Evolutionary conservation across 37 sponge, comb jelly and placozoan genomes (phyloP).

Genomic region (Hexactinellida sp.): DNA sequence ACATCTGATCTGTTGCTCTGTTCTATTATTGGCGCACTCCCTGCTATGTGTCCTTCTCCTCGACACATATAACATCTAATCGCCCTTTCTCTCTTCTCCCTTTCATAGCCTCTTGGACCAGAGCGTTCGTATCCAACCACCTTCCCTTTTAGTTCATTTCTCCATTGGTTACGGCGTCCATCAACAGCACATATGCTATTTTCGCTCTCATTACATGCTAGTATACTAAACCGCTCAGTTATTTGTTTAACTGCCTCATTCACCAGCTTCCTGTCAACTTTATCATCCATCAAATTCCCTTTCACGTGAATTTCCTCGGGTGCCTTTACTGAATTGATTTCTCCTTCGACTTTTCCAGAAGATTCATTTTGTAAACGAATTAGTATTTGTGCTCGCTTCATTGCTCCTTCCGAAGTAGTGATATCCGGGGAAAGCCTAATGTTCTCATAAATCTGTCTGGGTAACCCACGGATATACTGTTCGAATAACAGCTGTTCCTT

Average conservation of each 20-base stretch:
- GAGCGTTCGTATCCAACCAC: background rate
- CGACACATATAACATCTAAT: background rate
- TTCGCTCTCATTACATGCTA: background rate
- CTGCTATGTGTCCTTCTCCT: background rate
- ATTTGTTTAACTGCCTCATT: conserved; percentile 16
- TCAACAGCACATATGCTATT: conserved; percentile 8
- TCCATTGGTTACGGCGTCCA: background rate
- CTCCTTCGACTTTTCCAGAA: background rate
- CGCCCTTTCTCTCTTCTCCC: background rate
- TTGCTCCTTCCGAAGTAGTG: background rate
- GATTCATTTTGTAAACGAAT: background rate
- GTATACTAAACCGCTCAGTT: background rate
- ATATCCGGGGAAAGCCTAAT: background rate
- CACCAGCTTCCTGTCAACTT: background rate
- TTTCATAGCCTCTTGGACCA: background rate
- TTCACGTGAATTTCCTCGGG: background rate
- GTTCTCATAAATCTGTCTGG: background rate
- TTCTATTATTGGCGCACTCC: background rate
- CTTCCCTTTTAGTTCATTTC: background rate
- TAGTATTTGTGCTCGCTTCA: background rate
- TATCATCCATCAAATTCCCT: background rate
- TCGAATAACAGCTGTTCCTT: background rate
- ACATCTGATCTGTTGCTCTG: background rate
- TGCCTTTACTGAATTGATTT: background rate
- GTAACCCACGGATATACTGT: background rate